phyloP scores from a whole-genome alignment of 2,113 vertebrate species.

The Sebastes fasciatus region DNA sequence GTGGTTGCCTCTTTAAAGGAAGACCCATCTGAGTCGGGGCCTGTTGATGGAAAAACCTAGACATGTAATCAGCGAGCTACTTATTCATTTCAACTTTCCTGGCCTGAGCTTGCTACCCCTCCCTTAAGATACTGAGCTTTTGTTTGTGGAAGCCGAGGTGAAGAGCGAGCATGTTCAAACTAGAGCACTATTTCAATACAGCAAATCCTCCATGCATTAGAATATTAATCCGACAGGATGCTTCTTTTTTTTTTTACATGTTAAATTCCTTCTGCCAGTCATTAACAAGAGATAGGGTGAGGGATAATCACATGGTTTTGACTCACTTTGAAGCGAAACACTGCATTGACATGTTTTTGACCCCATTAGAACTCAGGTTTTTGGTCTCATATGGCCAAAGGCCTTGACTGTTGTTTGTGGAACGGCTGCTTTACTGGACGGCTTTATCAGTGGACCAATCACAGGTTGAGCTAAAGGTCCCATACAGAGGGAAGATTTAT shows the following conservation, averaged over 20 bases:
- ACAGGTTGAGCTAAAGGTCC: conserved; percentile 48
- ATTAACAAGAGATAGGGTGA: conserved; percentile 8
- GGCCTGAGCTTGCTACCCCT: conserved; percentile 46
- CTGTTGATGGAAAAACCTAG: conserved; percentile 65
- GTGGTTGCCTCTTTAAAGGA: conserved; percentile 55
- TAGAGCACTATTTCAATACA: conserved; percentile 38
- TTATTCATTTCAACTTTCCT: conserved; percentile 77
- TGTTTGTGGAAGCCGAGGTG: conserved; percentile 61
- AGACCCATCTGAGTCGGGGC: conserved; percentile 46
- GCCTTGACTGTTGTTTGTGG: conserved; percentile 8
- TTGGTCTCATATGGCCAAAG: neutral
- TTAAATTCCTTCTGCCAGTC: conserved; percentile 24
- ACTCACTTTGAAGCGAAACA: conserved; percentile 37
- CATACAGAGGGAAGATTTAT: conserved; percentile 57
- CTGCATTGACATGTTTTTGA: conserved; percentile 10
- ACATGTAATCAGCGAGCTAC: conserved; percentile 72
- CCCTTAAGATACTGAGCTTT: conserved; percentile 49
- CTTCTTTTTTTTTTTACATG: neutral
- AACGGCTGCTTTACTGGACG: conserved; percentile 18
- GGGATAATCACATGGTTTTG: conserved; percentile 43
- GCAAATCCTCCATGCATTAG: conserved; percentile 25
- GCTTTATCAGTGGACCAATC: conserved; percentile 41
- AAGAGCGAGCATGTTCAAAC: conserved; percentile 66
- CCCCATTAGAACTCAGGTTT: neutral
- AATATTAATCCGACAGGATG: conserved; percentile 23